Evolutionary conservation across 2,797 vertebrate species (phyloP), one percentile per base, ranked within the genome.

Genomic region (Phoxinus dragarum): DNA sequence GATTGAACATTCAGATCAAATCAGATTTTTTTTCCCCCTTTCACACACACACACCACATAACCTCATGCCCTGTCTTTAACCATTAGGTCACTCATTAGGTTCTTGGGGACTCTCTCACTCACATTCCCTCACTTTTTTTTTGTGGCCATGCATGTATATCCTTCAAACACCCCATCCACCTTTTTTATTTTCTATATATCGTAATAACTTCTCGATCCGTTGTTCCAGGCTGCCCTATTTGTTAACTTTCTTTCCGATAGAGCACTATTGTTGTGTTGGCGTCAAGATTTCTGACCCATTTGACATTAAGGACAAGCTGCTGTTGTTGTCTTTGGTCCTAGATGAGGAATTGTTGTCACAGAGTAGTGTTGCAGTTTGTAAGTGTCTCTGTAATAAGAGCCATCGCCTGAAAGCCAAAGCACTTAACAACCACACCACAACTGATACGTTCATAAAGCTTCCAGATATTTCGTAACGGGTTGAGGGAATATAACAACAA

Each of bases 281-380:
- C 42, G 49, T 87, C 74, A 76, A 44, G 83, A 85, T 80, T 81
- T 78, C 19, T 83, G 69, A 75, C 74, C 87, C 66, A 80, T 42
- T 83, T 82, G 34, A 67, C 40, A 73, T 61, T 74, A 38, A 75
- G 42, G 10, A 75, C 42, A 66, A n/a, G 49, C 49, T 52, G 49
- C 64, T 82, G 71, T 66, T 75, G 64, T 34, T 66, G 64, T 66
- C 34, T 75, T 75, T 75, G 72, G 14, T 75, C 40, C 31, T 36
- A 75, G 31, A 83, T 49, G 40, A 56, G 16, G 56, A 64, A 78
- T 64, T 42, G 8, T 81, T 71, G 36, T 71, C 67, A 31, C 23
- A 16, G 80, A 54, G 17, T 44, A 66, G 21, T 27, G 59, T 66
- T 78, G 74, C 17, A n/a, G 23, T 49, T 54, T 74, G 21, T 19